Base-by-base conservation (phyloP, 2,888 invertebrate genomes). In the Beris morrisii region DNA sequence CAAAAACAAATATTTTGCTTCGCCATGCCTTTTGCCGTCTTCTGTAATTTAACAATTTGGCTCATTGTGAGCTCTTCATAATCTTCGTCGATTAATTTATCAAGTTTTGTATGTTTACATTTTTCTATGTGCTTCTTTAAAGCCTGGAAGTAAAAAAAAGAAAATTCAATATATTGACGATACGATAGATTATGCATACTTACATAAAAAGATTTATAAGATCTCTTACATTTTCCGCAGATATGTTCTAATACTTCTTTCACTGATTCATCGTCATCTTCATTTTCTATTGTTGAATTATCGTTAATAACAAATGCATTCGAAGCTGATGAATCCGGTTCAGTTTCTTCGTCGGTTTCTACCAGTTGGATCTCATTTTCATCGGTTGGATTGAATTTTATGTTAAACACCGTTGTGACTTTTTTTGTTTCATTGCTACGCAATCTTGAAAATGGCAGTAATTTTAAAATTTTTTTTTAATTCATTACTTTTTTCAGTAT, bases 141-240 rank as follows among this genome's bases (percentile, higher is more conserved):
- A n/a, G 74, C 74, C 74, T 79, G 31, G 11, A 69, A 69, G 66
- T 22, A 22, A 2, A 22, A 44, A 44, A 44, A 44, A 44, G 15
- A 7, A 50, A 50, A 50, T n/a, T n/a, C n/a, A 50, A 50, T n/a
- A 13, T 3, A 50, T n/a, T 9, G 7, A 15, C 15, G 12, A 13
- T 50, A 50, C 22, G 7, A 12, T 50, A 30, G 5, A 13, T 31
- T 31, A 55, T 13, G 56, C 45, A 55, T 15, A 72, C 71, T 71
- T 70, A 75, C 76, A 69, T 69, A 76, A 9, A 79, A 69, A 4
- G 76, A 73, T 5, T 76, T 73, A 69, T 79, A 80, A n/a, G 76
- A 74, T 67, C 76, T 77, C 65, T 74, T 77, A 69, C 81, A 81
- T 67, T 79, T 80, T 12, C 78, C 79, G 43, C 81, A 81, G n/a